Evolutionary conservation across 2,113 vertebrate genomes (phyloP).

Genomic region (Sylvietta virens): DNA sequence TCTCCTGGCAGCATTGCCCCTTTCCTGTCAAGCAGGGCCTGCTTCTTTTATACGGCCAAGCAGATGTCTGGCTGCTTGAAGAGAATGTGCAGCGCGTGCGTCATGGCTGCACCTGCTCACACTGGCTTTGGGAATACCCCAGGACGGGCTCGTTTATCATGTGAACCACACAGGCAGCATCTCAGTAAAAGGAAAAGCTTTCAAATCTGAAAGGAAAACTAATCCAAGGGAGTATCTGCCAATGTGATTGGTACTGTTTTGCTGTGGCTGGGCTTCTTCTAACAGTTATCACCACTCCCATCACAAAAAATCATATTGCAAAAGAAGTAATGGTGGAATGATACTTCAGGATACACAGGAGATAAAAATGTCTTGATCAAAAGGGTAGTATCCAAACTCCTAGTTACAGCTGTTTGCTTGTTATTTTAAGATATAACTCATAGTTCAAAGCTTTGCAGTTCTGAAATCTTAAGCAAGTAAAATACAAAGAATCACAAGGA

Average conservation of each 20-base stretch:
- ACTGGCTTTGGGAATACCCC: conserved; percentile 24
- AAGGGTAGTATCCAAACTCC: neutral
- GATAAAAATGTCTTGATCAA: neutral
- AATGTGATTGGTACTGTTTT: neutral
- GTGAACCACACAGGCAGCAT: neutral
- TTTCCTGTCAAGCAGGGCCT: conserved; percentile 19
- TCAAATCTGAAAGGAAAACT: neutral
- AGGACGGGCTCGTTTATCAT: neutral
- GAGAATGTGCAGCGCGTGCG: neutral
- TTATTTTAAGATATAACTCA: neutral
- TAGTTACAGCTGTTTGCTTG: neutral
- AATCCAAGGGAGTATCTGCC: neutral
- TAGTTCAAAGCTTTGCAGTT: neutral
- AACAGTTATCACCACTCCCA: neutral
- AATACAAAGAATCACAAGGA: neutral
- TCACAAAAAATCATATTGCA: neutral
- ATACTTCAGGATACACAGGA: neutral
- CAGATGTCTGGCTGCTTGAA: conserved; percentile 21
- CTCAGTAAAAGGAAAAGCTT: neutral
- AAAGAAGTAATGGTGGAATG: neutral
- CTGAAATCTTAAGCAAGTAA: neutral
- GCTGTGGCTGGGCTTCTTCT: neutral
- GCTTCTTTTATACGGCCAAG: conserved; percentile 22
- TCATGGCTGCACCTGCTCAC: conserved; percentile 37
- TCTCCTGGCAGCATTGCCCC: neutral